phyloP scores from a whole-genome alignment of 2,797 vertebrate genomes.

The Girardinus metallicus region DNA sequence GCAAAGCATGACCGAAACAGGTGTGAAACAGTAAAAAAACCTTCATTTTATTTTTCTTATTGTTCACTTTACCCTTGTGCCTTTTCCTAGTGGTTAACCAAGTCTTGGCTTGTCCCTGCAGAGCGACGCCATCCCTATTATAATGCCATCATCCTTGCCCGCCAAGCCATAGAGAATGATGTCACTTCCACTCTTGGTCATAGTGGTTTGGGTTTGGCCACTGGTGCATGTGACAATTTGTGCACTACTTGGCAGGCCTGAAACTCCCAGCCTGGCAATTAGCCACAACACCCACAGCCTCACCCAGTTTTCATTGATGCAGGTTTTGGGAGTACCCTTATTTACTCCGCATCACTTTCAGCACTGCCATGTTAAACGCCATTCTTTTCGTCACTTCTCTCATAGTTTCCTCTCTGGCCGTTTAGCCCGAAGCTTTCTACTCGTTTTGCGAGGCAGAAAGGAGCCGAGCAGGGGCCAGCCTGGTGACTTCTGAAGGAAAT shows the following conservation, averaged over 20 bases:
- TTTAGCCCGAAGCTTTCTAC: conserved; percentile 66
- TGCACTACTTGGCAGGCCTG: conserved; percentile 71
- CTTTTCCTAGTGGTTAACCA: conserved; percentile 71
- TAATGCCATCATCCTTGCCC: conserved; percentile 73
- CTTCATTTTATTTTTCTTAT: conserved; percentile 42
- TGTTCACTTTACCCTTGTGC: conserved; percentile 46
- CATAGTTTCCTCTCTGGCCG: conserved; percentile 44
- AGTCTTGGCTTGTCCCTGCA: conserved; percentile 63
- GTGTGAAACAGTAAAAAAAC: conserved; percentile 13
- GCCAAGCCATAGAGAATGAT: conserved; percentile 82
- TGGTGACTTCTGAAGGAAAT: conserved; percentile 75
- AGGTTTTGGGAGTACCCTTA: conserved; percentile 45
- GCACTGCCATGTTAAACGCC: conserved; percentile 36
- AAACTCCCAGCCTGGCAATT: conserved; percentile 70
- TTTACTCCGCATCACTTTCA: conserved; percentile 46
- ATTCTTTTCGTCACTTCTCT: conserved; percentile 32
- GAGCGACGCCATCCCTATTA: conserved; percentile 74
- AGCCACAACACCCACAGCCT: conserved; percentile 64
- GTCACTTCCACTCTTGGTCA: conserved; percentile 85
- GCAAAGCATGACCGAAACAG: conserved; percentile 11
- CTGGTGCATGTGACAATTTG: conserved; percentile 79
- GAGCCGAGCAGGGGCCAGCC: conserved; percentile 45
- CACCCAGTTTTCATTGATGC: conserved; percentile 48
- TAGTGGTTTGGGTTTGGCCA: conserved; percentile 81
- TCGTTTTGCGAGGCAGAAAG: conserved; percentile 58